A percentile compares a stretch with the other conserved stretches of the same genome.
phyloP scores from a whole-genome alignment of 2,797 vertebrate genomes.

The Galagoides demidoff region DNA sequence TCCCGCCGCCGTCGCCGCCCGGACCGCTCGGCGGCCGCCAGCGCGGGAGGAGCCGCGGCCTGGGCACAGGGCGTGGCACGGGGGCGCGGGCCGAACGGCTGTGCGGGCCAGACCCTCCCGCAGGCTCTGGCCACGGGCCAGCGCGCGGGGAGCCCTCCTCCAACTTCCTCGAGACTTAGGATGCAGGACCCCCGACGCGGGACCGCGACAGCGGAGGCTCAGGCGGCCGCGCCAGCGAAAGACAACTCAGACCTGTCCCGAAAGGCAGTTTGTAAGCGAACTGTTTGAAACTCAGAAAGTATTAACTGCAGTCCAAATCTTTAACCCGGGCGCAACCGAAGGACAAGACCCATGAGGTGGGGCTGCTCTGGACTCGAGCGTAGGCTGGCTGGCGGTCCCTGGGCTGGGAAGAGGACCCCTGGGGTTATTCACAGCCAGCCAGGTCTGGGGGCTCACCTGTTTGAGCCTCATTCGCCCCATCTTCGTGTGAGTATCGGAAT shows the following conservation, averaged over 20 bases:
- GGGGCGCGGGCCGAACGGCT: background rate
- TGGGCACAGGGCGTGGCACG: conserved; percentile 59
- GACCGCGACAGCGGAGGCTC: background rate
- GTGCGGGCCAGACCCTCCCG: background rate
- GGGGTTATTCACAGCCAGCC: background rate
- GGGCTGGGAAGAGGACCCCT: background rate
- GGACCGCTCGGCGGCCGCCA: conserved; percentile 65
- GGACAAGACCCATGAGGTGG: background rate
- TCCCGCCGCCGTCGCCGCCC: conserved; percentile 62
- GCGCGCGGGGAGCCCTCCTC: background rate
- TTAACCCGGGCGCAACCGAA: background rate
- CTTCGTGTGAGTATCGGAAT: background rate
- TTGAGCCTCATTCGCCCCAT: background rate
- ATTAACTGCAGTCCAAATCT: background rate
- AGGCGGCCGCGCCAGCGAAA: background rate
- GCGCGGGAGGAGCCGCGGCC: conserved; percentile 63
- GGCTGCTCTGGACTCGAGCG: background rate
- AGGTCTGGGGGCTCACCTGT: background rate
- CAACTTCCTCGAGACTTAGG: background rate
- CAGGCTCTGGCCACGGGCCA: background rate
- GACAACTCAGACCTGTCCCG: background rate
- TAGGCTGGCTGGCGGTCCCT: background rate
- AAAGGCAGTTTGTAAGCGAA: conserved; percentile 45
- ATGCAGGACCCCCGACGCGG: background rate
- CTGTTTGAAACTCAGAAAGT: conserved; percentile 40